phyloP scores from a whole-genome alignment of 2,888 invertebrate species.

The Tetragonula carbonaria region DNA sequence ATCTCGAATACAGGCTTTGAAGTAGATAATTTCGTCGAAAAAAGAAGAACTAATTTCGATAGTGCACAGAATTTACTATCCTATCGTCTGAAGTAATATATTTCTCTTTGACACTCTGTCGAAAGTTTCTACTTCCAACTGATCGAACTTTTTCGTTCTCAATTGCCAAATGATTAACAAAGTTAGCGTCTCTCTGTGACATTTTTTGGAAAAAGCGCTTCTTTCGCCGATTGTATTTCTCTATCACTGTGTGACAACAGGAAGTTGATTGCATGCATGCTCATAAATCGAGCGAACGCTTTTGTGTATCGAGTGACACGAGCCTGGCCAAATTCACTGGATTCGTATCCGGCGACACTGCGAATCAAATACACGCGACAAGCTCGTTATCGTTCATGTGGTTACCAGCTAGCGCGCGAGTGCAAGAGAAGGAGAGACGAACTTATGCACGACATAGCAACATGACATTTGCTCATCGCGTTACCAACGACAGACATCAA shows the following conservation, averaged over 20 bases:
- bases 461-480: slow-evolving; percentile 49
- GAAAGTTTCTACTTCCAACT: no score
- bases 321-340: slow-evolving; percentile 50
- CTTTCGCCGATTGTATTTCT: slow-evolving; percentile 11
- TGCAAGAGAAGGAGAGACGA: slow-evolving; percentile 29
- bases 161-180: background rate
- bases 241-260: slow-evolving; percentile 30
- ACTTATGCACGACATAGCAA: slow-evolving; percentile 44
- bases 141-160: background rate
- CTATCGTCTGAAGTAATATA: no score
- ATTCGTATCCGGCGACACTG: slow-evolving; percentile 59
- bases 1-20: no score
- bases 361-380: slow-evolving; percentile 59
- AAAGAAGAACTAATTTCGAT: no score
- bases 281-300: slow-evolving; percentile 71
- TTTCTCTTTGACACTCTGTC: no score
- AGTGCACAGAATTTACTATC: no score
- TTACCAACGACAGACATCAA: slow-evolving; percentile 66
- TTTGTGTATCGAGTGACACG: slow-evolving; percentile 70
- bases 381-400: slow-evolving; percentile 64
- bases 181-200: background rate
- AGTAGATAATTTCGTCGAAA: no score
- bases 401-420: slow-evolving; percentile 28
- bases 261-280: slow-evolving; percentile 43
- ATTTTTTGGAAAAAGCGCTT: background rate